Evolutionary conservation across 2,888 invertebrate species (phyloP).

Genomic region (Trachelus tabidus): DNA sequence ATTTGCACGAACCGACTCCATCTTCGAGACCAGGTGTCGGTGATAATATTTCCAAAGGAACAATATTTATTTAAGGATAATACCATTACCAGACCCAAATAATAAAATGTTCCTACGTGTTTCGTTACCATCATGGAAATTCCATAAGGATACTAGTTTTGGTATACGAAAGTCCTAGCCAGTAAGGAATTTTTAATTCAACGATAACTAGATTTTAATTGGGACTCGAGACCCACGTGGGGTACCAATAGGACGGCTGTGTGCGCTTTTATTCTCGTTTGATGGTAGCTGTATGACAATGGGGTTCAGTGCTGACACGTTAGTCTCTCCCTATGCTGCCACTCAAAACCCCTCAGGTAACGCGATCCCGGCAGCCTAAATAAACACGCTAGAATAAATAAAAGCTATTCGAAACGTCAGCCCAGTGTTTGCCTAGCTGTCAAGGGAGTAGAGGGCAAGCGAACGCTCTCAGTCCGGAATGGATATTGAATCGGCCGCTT

Average conservation of each 20-base stretch:
- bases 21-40: neutral
- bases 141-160: conserved; percentile 25
- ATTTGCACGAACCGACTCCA: neutral
- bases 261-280: conserved; percentile 15
- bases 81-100: neutral
- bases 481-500: conserved; percentile 56
- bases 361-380: conserved; percentile 62
- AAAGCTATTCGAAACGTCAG: conserved; percentile 61
- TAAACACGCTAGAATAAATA: conserved; percentile 63
- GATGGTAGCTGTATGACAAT: conserved; percentile 41
- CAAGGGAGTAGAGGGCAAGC: conserved; percentile 45
- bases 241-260: neutral
- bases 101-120: conserved; percentile 21
- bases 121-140: neutral
- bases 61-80: neutral
- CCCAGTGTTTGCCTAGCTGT: conserved; percentile 61
- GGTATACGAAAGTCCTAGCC: neutral
- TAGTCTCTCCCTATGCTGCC: conserved; percentile 41
- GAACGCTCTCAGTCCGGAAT: conserved; percentile 41
- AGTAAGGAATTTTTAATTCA: neutral
- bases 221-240: conserved; percentile 16
- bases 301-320: conserved; percentile 48
- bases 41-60: neutral
- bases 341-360: conserved; percentile 57
- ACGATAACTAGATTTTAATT: conserved; percentile 36